phyloP scores from a whole-genome alignment of 2,888 invertebrate species.

The Meiosimyza platycephala region DNA sequence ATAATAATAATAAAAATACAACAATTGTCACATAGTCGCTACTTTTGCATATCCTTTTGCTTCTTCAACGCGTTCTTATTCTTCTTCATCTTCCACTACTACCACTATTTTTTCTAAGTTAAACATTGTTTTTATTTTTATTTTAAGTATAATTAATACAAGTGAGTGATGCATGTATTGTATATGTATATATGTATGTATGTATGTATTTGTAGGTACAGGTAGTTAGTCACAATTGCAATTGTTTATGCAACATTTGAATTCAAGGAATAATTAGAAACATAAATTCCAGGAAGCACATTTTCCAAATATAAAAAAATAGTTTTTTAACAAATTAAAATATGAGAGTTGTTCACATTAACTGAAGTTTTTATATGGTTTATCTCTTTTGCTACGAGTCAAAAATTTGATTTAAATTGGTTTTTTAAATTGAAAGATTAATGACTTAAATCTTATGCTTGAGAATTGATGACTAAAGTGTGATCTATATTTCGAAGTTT shows the following conservation, averaged over 20 bases:
- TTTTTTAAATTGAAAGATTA: too few relatives aligned
- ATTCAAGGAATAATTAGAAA: not conserved
- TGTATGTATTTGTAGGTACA: not conserved
- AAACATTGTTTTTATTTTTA: constrained; percentile 21
- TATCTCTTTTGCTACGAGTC: too few relatives aligned
- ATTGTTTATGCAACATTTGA: constrained; percentile 14
- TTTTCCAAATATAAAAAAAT: too few relatives aligned
- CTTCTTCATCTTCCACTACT: not conserved
- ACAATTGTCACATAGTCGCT: constrained; percentile 12
- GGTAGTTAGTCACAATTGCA: not conserved
- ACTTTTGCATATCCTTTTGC: constrained; percentile 12
- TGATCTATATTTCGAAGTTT: too few relatives aligned
- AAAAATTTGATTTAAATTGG: too few relatives aligned
- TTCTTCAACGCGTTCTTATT: not conserved
- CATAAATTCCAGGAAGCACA: too few relatives aligned
- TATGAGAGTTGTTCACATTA: too few relatives aligned
- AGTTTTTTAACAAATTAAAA: too few relatives aligned
- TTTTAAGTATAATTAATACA: constrained; percentile 34
- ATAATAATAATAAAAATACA: constrained; percentile 17
- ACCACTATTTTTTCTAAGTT: not conserved
- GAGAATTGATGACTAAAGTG: too few relatives aligned
- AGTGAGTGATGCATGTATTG: not conserved
- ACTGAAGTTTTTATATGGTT: too few relatives aligned
- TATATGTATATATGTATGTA: not conserved
- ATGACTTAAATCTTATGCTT: too few relatives aligned